Conservation (phyloP, 2,113 vertebrate genomes). For the Galbula dea region DNA sequence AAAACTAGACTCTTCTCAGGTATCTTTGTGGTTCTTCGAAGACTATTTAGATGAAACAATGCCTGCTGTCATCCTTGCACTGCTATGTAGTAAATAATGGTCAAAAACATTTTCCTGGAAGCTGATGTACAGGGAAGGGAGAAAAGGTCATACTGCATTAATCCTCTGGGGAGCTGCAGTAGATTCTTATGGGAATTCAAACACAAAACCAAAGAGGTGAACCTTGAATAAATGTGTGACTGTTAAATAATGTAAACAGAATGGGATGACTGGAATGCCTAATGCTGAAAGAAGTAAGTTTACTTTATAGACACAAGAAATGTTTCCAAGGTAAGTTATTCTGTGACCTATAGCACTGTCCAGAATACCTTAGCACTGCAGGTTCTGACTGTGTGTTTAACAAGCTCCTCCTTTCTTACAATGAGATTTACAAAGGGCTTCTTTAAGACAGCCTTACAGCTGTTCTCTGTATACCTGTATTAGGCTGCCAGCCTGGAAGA, state of each 20-base stretch:
- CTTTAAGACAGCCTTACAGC: neutral
- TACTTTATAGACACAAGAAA: neutral
- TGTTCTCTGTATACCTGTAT: neutral
- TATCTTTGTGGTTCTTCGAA: neutral
- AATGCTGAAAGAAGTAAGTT: neutral
- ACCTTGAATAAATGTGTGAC: neutral
- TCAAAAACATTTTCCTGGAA: neutral
- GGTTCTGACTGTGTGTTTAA: neutral
- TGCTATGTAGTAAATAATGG: neutral
- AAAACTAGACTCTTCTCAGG: neutral
- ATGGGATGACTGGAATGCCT: neutral
- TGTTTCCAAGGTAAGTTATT: neutral
- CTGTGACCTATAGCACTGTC: neutral
- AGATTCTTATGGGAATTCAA: neutral
- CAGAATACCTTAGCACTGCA: neutral
- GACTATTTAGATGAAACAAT: neutral
- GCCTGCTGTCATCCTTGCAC: neutral
- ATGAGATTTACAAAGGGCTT: neutral
- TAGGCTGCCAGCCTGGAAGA: neutral
- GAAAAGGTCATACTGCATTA: neutral
- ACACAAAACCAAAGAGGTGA: neutral
- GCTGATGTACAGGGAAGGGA: neutral
- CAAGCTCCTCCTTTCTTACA: neutral
- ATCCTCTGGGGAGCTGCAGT: neutral
- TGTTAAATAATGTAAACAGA: slow-evolving; percentile 16